Conservation (phyloP, 2,888 invertebrate species). For the Pandemis cinnamomeana region DNA sequence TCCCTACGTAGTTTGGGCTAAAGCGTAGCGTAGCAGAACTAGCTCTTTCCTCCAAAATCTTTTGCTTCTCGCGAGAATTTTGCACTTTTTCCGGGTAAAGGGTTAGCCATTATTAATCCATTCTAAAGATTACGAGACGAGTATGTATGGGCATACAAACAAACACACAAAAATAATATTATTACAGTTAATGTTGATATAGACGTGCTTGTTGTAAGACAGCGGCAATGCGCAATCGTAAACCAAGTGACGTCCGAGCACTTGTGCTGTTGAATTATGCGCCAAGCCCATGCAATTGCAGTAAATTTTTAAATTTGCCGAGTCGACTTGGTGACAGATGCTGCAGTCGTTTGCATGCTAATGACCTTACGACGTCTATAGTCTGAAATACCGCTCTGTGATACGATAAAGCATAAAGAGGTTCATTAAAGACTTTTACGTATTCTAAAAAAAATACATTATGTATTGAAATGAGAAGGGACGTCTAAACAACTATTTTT, state of each 20-base stretch:
- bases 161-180: no score
- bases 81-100: no score
- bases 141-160: no score
- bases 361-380: neutral
- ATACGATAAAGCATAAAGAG: neutral
- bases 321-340: conserved; percentile 22
- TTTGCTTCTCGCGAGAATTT: no score
- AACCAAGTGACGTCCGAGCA: conserved; percentile 29
- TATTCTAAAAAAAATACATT: no score
- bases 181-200: neutral
- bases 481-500: no score
- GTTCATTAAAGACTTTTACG: neutral
- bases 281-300: conserved; percentile 31
- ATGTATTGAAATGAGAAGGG: no score
- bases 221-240: conserved; percentile 38
- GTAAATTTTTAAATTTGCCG: conserved; percentile 24
- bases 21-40: no score
- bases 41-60: no score
- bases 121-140: no score
- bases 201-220: conserved; percentile 19
- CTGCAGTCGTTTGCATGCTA: conserved; percentile 3
- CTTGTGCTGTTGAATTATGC: conserved; percentile 27
- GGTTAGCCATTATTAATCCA: no score
- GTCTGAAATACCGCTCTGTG: conserved; percentile 12
- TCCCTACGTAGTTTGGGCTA: no score